Evolutionary conservation across 2,888 invertebrate genomes (phyloP).

Genomic region (Clunio marinus): DNA sequence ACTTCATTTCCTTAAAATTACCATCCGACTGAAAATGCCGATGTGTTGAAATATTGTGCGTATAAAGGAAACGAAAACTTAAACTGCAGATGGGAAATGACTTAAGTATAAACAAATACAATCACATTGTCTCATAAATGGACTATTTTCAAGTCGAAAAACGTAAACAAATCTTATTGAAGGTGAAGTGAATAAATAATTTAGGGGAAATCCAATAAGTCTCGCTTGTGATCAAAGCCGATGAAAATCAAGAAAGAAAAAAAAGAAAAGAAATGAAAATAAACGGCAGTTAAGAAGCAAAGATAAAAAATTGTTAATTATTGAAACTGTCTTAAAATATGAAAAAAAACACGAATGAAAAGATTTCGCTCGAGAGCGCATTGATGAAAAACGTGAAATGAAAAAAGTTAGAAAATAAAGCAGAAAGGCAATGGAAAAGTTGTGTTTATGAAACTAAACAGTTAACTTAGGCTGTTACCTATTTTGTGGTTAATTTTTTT

Average conservation of each 20-base stretch:
- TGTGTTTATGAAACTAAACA: constrained; percentile 11
- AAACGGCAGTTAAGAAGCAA: constrained; percentile 3
- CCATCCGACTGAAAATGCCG: constrained; percentile 7
- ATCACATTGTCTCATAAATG: no score
- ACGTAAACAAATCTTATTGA: no score
- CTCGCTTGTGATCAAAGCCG: not conserved
- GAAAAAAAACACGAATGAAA: constrained; percentile 4
- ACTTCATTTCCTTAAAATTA: not conserved
- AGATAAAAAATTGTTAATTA: constrained; percentile 15
- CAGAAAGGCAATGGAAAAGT: not conserved
- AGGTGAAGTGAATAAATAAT: no score
- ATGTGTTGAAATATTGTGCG: no score
- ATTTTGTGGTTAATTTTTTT: not conserved
- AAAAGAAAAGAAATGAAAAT: constrained; percentile 1
- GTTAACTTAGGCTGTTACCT: not conserved
- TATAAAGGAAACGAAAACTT: constrained; percentile 18
- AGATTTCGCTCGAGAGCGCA: constrained; percentile 24
- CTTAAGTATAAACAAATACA: no score
- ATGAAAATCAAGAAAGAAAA: not conserved
- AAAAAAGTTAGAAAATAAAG: not conserved
- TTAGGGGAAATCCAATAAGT: constrained; percentile 19
- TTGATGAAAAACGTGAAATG: no score
- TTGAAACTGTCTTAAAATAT: constrained; percentile 15
- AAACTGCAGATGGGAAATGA: not conserved
- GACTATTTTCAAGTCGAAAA: no score